These are phyloP conservation scores for Gallinago jamesoni DNA, from an alignment of 2,113 vertebrate genomes.

Conservation along the genomic window DNA sequence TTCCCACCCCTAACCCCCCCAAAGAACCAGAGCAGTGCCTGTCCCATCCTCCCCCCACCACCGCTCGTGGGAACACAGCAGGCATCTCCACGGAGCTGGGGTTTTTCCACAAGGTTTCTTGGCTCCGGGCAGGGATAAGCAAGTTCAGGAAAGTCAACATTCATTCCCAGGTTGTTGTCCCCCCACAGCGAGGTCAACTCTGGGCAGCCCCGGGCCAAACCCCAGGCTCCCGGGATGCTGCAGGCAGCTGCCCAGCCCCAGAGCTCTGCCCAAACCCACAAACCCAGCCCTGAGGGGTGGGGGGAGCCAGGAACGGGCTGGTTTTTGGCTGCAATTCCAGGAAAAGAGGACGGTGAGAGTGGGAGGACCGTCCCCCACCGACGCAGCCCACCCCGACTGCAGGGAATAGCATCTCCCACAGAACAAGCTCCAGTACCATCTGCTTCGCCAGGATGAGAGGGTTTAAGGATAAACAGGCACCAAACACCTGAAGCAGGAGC, in stretches of 20 bases:
- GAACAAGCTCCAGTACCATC: not conserved
- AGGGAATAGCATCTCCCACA: not conserved
- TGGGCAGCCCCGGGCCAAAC: not conserved
- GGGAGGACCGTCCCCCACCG: not conserved
- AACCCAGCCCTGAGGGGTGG: not conserved
- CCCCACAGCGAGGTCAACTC: fast-evolving
- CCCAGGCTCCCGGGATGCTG: not conserved
- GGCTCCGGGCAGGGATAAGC: not conserved
- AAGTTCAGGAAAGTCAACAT: not conserved
- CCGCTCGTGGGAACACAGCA: not conserved
- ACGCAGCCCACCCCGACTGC: not conserved
- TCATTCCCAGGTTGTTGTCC: not conserved
- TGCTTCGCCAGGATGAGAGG: not conserved
- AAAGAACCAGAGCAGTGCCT: not conserved
- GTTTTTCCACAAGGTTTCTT: not conserved
- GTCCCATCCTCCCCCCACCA: fast-evolving
- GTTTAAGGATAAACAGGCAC: not conserved
- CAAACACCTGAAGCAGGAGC: not conserved
- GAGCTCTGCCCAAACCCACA: not conserved
- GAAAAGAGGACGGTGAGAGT: not conserved
- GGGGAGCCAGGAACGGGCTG: fast-evolving
- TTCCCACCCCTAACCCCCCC: not conserved
- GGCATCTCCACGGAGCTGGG: not conserved
- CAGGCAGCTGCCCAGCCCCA: not conserved
- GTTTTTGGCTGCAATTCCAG: fast-evolving